A percentile compares a stretch with the other conserved stretches of the same genome.
Evolutionary conservation across 2,888 invertebrate species (phyloP).

Genomic region (Euspilapteryx auroguttella): DNA sequence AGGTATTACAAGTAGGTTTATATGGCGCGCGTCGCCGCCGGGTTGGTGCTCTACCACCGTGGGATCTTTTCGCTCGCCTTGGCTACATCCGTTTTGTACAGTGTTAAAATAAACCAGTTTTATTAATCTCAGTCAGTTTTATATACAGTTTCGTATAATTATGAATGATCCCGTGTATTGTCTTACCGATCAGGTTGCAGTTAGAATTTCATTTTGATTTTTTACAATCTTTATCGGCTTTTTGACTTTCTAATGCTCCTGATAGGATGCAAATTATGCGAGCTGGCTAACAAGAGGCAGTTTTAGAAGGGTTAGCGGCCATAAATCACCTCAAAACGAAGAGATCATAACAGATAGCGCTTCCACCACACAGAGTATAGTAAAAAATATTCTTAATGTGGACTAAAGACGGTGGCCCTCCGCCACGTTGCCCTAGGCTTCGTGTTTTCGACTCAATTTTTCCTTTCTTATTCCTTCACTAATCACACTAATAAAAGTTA

Average conservation of each 20-base stretch:
- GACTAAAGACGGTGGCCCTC: constrained; percentile 47
- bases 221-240: too few relatives aligned
- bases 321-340: constrained; percentile 37
- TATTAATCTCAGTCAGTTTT: too few relatives aligned
- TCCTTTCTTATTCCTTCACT: constrained; percentile 28
- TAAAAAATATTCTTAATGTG: constrained; percentile 29
- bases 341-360: constrained; percentile 36
- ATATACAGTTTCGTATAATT: too few relatives aligned
- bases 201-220: too few relatives aligned
- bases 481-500: constrained; percentile 40
- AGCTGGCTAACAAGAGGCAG: constrained; percentile 45
- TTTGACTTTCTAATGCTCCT: too few relatives aligned
- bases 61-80: constrained; percentile 18
- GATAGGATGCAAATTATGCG: too few relatives aligned
- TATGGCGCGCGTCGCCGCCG: constrained; percentile 11
- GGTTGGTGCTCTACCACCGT: constrained; percentile 15
- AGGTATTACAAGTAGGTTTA: constrained; percentile 7
- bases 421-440: constrained; percentile 24
- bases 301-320: constrained; percentile 19
- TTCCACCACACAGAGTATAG: constrained; percentile 23
- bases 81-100: constrained; percentile 16
- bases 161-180: too few relatives aligned
- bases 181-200: too few relatives aligned
- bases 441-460: constrained; percentile 32
- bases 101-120: too few relatives aligned